phyloP scores from a whole-genome alignment of 2,113 vertebrate species.

The Paramormyrops kingsleyae region DNA sequence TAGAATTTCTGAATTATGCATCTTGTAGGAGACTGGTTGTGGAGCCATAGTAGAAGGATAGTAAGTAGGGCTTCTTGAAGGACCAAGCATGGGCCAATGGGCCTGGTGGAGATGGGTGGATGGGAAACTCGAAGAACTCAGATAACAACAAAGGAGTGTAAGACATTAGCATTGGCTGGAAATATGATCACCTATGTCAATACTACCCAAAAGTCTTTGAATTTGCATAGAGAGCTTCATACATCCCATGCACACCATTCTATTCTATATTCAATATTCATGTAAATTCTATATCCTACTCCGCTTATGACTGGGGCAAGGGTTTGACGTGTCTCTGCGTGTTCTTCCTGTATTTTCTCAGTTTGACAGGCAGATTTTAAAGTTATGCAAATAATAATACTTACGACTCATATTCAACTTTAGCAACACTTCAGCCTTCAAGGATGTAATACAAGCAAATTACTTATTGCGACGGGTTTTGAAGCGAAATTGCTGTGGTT shows the following conservation, averaged over 20 bases:
- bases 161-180: not conserved
- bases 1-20: not conserved
- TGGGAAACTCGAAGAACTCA: not conserved
- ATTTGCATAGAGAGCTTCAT: not conserved
- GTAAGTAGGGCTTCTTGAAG: not conserved
- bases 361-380: not conserved
- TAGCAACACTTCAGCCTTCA: not conserved
- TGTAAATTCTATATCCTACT: not conserved
- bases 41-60: not conserved
- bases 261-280: not conserved
- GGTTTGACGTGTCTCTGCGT: not conserved
- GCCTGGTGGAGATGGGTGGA: not conserved
- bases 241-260: not conserved
- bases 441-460: not conserved
- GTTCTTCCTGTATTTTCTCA: not conserved
- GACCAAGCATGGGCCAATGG: not conserved
- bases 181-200: not conserved
- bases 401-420: not conserved
- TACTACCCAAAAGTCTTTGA: not conserved
- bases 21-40: not conserved
- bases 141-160: not conserved
- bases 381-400: not conserved
- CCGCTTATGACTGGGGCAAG: not conserved
- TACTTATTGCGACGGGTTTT: not conserved
- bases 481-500: constrained; percentile 2